Conservation (phyloP, 2,797 vertebrate genomes). For the Miichthys miiuy region DNA sequence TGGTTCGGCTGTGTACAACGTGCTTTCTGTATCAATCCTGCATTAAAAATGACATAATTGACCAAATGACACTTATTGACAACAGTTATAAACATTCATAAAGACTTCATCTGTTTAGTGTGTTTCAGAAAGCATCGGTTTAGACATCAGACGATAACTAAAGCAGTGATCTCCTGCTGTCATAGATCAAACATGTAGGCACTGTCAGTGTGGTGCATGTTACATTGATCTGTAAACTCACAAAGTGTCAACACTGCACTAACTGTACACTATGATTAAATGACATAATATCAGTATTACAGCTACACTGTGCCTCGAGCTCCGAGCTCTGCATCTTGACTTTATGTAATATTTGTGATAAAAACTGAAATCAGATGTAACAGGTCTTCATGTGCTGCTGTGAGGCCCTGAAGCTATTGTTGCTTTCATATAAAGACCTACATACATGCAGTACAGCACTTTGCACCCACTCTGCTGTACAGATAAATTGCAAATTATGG, state of each 20-base stretch:
- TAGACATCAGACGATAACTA: background rate
- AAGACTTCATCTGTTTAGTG: background rate
- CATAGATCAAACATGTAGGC: background rate
- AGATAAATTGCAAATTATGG: constrained; percentile 9
- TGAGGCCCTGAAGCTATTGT: background rate
- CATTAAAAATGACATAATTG: too few species aligned
- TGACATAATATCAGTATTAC: background rate
- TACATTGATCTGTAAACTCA: background rate
- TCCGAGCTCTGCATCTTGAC: background rate
- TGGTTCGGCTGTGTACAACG: too few species aligned
- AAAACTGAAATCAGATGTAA: background rate
- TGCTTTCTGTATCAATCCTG: too few species aligned
- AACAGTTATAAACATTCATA: too few species aligned
- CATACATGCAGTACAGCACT: background rate
- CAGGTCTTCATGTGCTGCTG: background rate
- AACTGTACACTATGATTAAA: background rate
- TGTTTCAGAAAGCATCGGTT: background rate
- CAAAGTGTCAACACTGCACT: background rate
- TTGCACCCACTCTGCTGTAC: constrained; percentile 27
- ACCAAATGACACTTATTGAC: too few species aligned
- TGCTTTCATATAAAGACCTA: constrained; percentile 2
- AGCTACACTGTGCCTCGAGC: background rate
- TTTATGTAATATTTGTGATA: background rate
- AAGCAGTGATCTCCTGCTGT: background rate
- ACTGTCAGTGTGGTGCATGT: background rate